Base-by-base conservation (phyloP, 2,113 vertebrate species). In the Dipodomys stephensi region DNA sequence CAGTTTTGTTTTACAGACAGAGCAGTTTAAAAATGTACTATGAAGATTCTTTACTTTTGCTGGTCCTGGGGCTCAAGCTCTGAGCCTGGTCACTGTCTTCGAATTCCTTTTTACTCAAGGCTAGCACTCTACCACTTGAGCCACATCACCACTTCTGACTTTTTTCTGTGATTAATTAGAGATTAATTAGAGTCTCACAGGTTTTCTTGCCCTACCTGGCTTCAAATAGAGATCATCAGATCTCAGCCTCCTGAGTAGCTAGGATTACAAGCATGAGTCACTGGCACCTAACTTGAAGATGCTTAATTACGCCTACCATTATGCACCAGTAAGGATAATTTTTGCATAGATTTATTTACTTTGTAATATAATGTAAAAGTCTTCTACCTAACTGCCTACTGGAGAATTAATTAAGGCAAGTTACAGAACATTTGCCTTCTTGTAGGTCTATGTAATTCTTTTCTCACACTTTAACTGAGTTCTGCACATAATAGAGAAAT, bases 1-100 rank as follows among this genome's bases (percentile, higher is more conserved):
- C 9, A 9, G 39, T 57, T 90, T 93, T 71, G n/a, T 69, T 92
- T 28, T 46, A 69, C 62, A 49, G 49, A 87, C 83, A 73, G 65
- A 32, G 60, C 71, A 71, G 89, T 53, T 81, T 64, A 93, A 82
- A 92, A 88, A 90, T 11, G 5, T 28, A 76, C 25, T 60, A 62
- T 19, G 2, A 6, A 62, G 74, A 71, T 30, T 11, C 64, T 49
- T 49, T 49, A 39, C 12, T 49, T 49, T 49, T 49, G 49, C 49
- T 49, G 49, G 49, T 49, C 49, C 49, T 49, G 49, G 49, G 49
- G 12, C 49, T 49, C 49, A 49, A 49, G 12, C 49, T 49, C 49
- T 49, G 49, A 12, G 49, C 49, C 49, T 49, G 49, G 49, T 1
- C 49, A 49, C 49, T 49, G 49, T 11, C 49, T 12, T 49, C 12